These are phyloP conservation scores for Gobio occitaniae DNA, from an alignment of 2,797 vertebrate genomes.

Conservation along the genomic window DNA sequence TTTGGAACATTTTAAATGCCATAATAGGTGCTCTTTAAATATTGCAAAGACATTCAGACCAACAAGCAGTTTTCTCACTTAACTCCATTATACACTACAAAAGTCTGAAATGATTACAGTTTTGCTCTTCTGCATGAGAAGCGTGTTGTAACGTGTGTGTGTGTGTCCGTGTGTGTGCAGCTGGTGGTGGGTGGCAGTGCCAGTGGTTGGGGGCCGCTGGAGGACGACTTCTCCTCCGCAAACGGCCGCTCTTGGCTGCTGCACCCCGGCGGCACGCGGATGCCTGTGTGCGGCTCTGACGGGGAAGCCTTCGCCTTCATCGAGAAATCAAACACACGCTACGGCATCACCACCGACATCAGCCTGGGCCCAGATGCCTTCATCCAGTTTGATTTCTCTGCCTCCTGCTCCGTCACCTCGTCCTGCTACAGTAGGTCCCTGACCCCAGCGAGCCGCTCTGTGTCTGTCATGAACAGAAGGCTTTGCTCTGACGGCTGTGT, in stretches of 20 bases:
- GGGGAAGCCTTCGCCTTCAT: conserved; percentile 97
- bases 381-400: conserved; percentile 97
- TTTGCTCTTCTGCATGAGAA: too few relatives aligned
- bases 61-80: neutral
- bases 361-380: conserved; percentile 94
- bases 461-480: neutral
- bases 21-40: too few relatives aligned
- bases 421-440: conserved; percentile 92
- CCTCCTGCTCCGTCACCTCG: conserved; percentile 96
- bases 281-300: conserved; percentile 96
- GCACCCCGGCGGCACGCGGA: conserved; percentile 94
- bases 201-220: conserved; percentile 93
- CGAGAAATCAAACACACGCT: conserved; percentile 97
- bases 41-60: neutral
- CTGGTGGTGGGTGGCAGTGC: conserved; percentile 97
- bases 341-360: conserved; percentile 94
- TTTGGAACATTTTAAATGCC: too few relatives aligned
- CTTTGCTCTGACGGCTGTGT: conserved; percentile 9
- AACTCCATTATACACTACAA: neutral
- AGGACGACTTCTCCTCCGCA: conserved; percentile 92
- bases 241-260: conserved; percentile 96
- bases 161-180: conserved; percentile 68
- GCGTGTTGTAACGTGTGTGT: neutral
- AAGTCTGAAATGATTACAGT: too few relatives aligned
- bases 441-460: neutral